Evolutionary conservation across 2,797 vertebrate species (phyloP).

Genomic region (Lithobates sylvaticus): DNA sequence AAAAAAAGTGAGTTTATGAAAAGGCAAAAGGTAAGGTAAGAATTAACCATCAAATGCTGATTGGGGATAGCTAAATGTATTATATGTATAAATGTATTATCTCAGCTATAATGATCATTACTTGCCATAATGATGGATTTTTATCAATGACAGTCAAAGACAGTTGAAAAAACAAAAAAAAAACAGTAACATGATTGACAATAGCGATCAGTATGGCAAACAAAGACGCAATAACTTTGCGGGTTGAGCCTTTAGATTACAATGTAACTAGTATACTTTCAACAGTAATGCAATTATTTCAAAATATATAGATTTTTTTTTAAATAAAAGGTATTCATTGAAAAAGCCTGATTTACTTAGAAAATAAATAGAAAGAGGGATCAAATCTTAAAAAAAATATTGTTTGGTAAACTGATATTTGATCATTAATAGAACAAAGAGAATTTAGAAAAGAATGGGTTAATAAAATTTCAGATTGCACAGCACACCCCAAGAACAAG

Average conservation of each 20-base stretch:
- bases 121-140: neutral
- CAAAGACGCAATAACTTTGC: too few species aligned
- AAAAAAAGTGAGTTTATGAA: neutral
- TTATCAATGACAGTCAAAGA: neutral
- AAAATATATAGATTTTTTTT: too few species aligned
- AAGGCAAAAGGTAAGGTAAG: neutral
- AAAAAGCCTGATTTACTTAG: neutral
- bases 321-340: too few species aligned
- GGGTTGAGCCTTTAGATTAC: too few species aligned
- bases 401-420: neutral
- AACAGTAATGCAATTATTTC: too few species aligned
- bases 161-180: too few species aligned
- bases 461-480: constrained; percentile 58
- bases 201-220: too few species aligned
- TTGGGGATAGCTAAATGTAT: too few species aligned
- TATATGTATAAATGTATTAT: too few species aligned
- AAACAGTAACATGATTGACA: too few species aligned
- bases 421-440: neutral
- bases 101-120: neutral
- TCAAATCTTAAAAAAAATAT: neutral
- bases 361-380: neutral
- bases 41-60: neutral
- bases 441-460: neutral
- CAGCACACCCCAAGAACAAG: constrained; percentile 71
- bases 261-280: too few species aligned